Evolutionary conservation across 2,113 vertebrate genomes (phyloP), one percentile per base, ranked within the genome.

Genomic region (Haliaeetus leucogaster): DNA sequence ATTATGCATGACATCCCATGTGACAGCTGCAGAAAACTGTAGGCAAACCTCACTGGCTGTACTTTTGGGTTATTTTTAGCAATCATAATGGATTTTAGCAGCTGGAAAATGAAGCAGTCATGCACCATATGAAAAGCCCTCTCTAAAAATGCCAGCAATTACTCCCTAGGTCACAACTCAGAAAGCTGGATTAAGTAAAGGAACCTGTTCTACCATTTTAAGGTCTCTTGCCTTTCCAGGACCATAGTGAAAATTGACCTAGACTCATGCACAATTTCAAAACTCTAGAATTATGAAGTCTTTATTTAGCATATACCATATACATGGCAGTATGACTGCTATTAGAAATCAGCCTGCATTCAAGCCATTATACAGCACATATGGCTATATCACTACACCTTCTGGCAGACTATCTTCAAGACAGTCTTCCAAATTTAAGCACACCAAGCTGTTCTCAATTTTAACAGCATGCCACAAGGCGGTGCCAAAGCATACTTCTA

Each of bases 21-120:
- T 67, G 82, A 89, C 96, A 97, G 95, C 96, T 97, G 96, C 90
- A 88, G 55, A 59, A 66, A 90, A 88, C 63, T 43, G 45, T 3
- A 88, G 45, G 58, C 74, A 94, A 83, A 77, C 30, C 71, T 91
- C 53, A 53, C 43, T 58, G 34, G 40, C 34, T 82, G 43, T 13
- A 73, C 56, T 80, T 93, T 38, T 38, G 55, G 10, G 53, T 83
- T 90, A 91, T 95, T 86, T 90, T 95, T 83, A 95, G 95, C 58
- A 58, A 74, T 81, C 59, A 34, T 70, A 93, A 95, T 43, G 63
- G 61, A 96, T 93, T 90, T 96, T 29, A 85, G 74, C 71, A 96
- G 82, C 62, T 91, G 84, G 58, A 79, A 94, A 90, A 88, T 32
- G n/a, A 88, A 68, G 63, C 48, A 58, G 89, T 70, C 45, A 50